Evolutionary conservation across 2,113 vertebrate species (phyloP).

Genomic region (Plecotus auritus): DNA sequence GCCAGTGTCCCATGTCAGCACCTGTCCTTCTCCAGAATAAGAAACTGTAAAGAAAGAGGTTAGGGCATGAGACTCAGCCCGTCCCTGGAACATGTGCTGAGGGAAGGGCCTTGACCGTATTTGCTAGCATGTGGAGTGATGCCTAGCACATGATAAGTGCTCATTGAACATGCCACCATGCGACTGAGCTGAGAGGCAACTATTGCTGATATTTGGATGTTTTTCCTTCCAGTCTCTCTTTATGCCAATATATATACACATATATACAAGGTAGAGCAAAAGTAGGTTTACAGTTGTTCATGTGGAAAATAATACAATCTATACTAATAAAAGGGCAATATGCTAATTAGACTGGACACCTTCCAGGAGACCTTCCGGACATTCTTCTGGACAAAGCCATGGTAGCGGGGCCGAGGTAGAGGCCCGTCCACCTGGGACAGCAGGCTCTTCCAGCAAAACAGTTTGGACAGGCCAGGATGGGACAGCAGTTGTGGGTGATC

Average conservation of each 20-base stretch:
- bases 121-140: not conserved
- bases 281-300: not conserved
- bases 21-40: not conserved
- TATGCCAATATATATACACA: not conserved
- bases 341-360: no score
- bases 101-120: not conserved
- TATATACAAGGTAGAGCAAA: not conserved
- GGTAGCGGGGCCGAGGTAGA: no score
- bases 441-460: no score
- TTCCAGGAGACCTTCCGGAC: no score
- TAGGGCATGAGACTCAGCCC: not conserved
- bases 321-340: no score
- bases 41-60: not conserved
- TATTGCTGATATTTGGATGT: not conserved
- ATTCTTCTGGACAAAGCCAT: no score
- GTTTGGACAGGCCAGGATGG: no score
- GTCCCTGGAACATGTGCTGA: rapidly evolving
- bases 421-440: no score
- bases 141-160: not conserved
- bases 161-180: rapidly evolving
- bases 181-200: not conserved
- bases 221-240: not conserved
- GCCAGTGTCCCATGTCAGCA: not conserved
- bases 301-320: not conserved
- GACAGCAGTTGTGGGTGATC: no score